Conservation (phyloP, 2,888 invertebrate species). For the Dryococelus australis region DNA sequence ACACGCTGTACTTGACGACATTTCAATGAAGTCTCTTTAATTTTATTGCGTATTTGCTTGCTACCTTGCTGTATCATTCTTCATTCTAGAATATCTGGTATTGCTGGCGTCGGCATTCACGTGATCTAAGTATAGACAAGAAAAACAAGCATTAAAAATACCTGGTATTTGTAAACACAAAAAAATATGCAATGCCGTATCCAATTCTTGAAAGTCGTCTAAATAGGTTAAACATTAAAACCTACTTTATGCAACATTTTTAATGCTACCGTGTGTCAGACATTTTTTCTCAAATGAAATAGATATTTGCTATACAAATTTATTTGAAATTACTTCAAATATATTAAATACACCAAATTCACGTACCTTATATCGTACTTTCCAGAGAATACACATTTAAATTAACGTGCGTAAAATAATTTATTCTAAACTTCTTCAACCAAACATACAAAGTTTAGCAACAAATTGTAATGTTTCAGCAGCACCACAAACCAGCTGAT, state of each 20-base stretch:
- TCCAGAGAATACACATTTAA: neutral
- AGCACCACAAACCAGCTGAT: neutral
- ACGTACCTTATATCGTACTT: neutral
- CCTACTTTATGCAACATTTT: neutral
- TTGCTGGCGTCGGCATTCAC: neutral
- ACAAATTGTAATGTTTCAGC: neutral
- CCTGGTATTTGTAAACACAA: neutral
- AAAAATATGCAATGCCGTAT: neutral
- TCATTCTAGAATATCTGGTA: neutral
- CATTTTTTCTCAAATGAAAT: neutral
- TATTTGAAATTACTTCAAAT: neutral
- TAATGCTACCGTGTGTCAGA: neutral
- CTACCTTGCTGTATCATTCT: neutral
- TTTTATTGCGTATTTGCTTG: neutral
- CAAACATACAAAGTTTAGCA: neutral
- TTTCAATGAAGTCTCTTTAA: slow-evolving; percentile 19
- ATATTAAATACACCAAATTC: neutral
- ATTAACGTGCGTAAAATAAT: neutral
- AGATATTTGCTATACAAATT: neutral
- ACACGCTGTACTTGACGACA: slow-evolving; percentile 32
- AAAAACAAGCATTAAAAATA: neutral
- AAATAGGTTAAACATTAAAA: neutral
- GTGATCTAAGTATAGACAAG: neutral
- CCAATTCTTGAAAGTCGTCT: neutral
- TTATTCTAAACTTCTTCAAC: neutral